Evolutionary conservation across 2,113 vertebrate species (phyloP).

Genomic region (Tetrao urogallus): DNA sequence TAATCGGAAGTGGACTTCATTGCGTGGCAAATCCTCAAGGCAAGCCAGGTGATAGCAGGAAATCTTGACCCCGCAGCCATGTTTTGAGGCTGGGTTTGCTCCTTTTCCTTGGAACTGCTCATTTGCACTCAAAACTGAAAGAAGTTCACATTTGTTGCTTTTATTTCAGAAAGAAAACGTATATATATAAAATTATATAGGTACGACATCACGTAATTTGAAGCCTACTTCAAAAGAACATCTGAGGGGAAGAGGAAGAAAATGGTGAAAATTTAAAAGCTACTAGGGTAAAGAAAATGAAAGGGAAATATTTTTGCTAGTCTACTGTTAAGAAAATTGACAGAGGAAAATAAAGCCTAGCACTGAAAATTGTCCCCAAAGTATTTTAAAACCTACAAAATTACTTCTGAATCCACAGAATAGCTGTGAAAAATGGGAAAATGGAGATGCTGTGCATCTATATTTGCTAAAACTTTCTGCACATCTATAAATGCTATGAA

Average conservation of each 20-base stretch:
- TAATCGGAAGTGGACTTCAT: background rate
- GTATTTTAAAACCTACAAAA: background rate
- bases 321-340: background rate
- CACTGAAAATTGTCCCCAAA: background rate
- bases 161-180: background rate
- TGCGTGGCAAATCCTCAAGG: accelerated
- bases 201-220: background rate
- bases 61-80: background rate
- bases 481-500: background rate
- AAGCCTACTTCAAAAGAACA: background rate
- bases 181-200: no score
- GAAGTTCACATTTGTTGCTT: background rate
- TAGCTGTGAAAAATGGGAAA: background rate
- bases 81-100: no score
- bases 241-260: background rate
- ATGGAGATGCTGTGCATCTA: background rate
- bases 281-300: accelerated
- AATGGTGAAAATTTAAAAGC: background rate
- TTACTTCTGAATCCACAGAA: background rate
- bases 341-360: background rate
- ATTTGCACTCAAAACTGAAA: background rate
- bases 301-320: background rate
- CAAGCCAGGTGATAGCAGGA: background rate
- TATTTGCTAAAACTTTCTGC: background rate
- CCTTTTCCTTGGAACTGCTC: background rate